phyloP scores from a whole-genome alignment of 2,888 invertebrate species.

The Chironomus tentans region DNA sequence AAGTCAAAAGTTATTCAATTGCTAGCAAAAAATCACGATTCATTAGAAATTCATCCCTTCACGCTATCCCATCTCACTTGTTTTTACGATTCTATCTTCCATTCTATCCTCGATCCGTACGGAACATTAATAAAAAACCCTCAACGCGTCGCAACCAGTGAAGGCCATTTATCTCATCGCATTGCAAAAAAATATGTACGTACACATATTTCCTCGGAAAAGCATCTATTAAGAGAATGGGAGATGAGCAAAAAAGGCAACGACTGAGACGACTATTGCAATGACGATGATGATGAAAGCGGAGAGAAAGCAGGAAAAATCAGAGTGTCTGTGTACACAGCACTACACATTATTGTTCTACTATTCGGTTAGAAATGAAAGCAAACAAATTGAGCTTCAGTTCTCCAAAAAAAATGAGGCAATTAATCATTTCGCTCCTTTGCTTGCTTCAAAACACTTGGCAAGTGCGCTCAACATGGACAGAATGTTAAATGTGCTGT shows the following conservation, averaged over 20 bases:
- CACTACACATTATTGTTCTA: background rate
- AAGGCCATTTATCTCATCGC: background rate
- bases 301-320: background rate
- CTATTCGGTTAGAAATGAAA: background rate
- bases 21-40: conserved; percentile 17
- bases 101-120: background rate
- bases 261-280: background rate
- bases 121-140: background rate
- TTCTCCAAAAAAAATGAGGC: conserved; percentile 6
- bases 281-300: background rate
- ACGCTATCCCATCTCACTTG: background rate
- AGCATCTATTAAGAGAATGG: background rate
- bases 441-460: background rate
- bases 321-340: background rate
- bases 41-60: conserved; percentile 23
- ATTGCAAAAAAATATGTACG: background rate
- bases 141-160: background rate
- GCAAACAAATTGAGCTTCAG: conserved; percentile 22
- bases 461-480: conserved; percentile 18
- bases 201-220: background rate
- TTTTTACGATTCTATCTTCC: background rate
- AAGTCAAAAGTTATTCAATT: conserved; percentile 9
- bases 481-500: conserved; percentile 20
- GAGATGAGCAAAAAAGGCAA: background rate
- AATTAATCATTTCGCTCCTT: conserved; percentile 20